Base-by-base conservation (phyloP, 1,140 invertebrate genomes). In the Atta cephalotes region DNA sequence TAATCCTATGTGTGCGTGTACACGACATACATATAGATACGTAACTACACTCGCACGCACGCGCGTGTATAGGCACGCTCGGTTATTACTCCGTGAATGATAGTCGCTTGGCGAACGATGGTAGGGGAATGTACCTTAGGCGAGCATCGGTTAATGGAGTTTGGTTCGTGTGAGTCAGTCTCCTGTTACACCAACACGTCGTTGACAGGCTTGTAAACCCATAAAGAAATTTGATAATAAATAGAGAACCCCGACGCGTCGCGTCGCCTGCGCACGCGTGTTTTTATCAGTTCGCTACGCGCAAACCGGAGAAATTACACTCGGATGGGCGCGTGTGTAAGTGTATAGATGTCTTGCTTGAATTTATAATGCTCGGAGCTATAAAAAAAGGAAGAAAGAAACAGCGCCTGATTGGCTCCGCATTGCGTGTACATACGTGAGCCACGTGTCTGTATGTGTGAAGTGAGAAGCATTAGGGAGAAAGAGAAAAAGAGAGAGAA, bases 141-240 rank as follows among this genome's bases (percentile, higher is more conserved):
- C 49, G 65, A 21, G 51, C 53, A 65, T 56, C 72, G 72, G 63
- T 68, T 87, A 90, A 89, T 87, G 76, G 79, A 58, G 66, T 68
- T 56, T 25, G 53, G 28, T 62, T 77, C 84, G 79, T 74, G 85
- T 78, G 60, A 35, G 76, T 60, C 84, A 45, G 68, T 63, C 62
- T 87, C 68, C 62, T 74, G 85, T 86, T 79, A 74, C 86, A 85
- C 63, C 79, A 80, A 84, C 87, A 77, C 82, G 77, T 89, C 89
- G 92, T 91, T 93, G 92, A 94, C 92, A 92, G 91, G 88, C 93
- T 94, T 93, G 93, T 94, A 95, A 95, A 95, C 90, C 91, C 93
- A 95, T 94, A 95, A 95, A 95, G 94, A 95, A 95, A 95, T 95
- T 94, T 94, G 91, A 94, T 94, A 94, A 94, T 95, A 95, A 95